Conservation (phyloP, 2,797 vertebrate genomes). For the Schizothorax lantsangensis region DNA sequence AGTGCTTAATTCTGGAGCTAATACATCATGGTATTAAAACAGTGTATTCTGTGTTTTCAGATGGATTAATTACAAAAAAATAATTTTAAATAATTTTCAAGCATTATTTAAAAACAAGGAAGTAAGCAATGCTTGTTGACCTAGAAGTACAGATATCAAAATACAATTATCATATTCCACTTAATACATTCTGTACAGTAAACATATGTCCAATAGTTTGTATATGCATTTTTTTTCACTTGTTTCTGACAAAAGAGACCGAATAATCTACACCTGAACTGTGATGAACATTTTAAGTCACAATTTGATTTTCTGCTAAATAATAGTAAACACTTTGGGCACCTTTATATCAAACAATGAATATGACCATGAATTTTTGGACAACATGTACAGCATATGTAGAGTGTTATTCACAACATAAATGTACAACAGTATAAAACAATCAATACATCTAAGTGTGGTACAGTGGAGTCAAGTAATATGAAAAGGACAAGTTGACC, state of each 20-base stretch:
- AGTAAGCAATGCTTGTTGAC: not conserved
- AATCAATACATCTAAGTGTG: not conserved
- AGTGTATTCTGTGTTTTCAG: not conserved
- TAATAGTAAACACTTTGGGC: not conserved
- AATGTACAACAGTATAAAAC: conserved; percentile 12
- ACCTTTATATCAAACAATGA: conserved; percentile 9
- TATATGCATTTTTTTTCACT: not conserved
- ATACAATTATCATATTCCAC: not conserved
- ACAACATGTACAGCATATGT: not conserved
- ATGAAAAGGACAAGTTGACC: not conserved
- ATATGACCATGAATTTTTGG: not conserved
- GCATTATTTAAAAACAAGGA: not conserved
- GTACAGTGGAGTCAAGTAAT: conserved; percentile 1
- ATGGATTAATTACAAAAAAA: not conserved
- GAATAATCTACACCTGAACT: not conserved
- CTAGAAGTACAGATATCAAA: not conserved
- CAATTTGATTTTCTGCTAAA: not conserved
- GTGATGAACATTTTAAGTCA: not conserved
- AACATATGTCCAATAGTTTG: not conserved
- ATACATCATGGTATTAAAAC: not conserved
- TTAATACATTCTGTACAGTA: not conserved
- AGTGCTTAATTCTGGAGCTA: not conserved
- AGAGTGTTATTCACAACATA: conserved; percentile 8
- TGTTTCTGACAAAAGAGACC: not conserved
- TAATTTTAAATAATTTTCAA: not conserved